phyloP scores from a whole-genome alignment of 2,888 invertebrate species.

The Mamestra brassicae region DNA sequence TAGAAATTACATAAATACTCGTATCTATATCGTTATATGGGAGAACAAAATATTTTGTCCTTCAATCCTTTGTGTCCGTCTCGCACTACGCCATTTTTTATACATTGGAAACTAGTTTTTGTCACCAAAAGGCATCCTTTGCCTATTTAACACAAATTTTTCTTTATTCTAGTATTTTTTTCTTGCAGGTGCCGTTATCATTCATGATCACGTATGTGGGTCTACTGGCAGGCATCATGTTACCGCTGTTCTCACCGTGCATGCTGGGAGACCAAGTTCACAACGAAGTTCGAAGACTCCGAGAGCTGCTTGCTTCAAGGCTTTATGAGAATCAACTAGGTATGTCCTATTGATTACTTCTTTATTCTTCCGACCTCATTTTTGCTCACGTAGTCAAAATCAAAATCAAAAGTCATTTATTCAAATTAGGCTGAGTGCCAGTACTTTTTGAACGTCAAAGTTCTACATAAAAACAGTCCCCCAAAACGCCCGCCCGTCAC shows the following conservation, averaged over 20 bases:
- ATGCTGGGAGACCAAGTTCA: slow-evolving; percentile 44
- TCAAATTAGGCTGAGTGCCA: too few relatives aligned
- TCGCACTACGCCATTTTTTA: neutral
- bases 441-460: too few relatives aligned
- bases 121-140: neutral
- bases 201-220: slow-evolving; percentile 63
- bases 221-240: slow-evolving; percentile 35
- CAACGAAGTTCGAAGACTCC: slow-evolving; percentile 36
- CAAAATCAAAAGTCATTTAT: too few relatives aligned
- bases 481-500: too few relatives aligned
- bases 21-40: too few relatives aligned
- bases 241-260: slow-evolving; percentile 45
- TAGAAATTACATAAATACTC: too few relatives aligned
- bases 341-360: slow-evolving; percentile 36
- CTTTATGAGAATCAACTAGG: slow-evolving; percentile 81
- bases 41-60: too few relatives aligned
- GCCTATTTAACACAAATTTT: slow-evolving; percentile 59
- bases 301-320: slow-evolving; percentile 74
- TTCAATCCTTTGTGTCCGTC: too few relatives aligned
- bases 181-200: slow-evolving; percentile 68
- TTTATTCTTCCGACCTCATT: neutral
- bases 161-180: slow-evolving; percentile 72
- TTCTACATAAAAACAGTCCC: too few relatives aligned
- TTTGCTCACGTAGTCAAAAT: neutral
- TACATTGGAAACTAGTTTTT: neutral